Evolutionary conservation across 2,888 invertebrate genomes (phyloP), one percentile per base, ranked within the genome.

Genomic region (Apomyelois bistriatella): DNA sequence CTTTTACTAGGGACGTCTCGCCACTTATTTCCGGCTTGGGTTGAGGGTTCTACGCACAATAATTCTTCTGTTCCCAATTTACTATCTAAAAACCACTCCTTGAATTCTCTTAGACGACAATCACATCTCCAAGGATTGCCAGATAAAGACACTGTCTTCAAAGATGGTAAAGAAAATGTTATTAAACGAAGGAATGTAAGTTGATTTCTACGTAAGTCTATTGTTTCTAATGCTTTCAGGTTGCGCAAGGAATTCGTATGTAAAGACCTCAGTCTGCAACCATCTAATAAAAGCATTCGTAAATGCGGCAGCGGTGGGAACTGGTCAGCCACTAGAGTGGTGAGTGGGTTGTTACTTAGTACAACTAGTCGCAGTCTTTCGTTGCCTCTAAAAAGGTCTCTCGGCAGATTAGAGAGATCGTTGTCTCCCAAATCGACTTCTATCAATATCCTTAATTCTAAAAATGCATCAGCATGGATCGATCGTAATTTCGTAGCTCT

Each of bases 121-220:
- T 98, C 97, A 79, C 98, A 98, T 70, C 93, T 92, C 97, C 97
- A 98, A 4, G 95, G 96, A 80, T 98, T 98, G 30, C 95, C 95
- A 60, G 96, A 95, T 51, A 97, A 81, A 9, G 94, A 93, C 32
- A 97, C 90, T 1, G 96, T 95, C 82, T 96, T 97, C 56, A 97
- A 90, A 65, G 94, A 94, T 37, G 93, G 92, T 72, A 96, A 91
- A 57, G 94, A 94, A 77, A 94, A 89, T 35, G 89, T 88, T 77
- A 82, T 86, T 84, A 88, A 81, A 90, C 85, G 90, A 78, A 92
- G 82, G 80, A 89, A 87, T 79, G 94, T 93, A 59, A 98, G 91
- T 65, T 93, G 91, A 86, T 98, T 98, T 71, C 94, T 93, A 77
- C 96, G 94, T 61, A 98, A 90, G 85, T 95, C 95, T 66, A 97